Evolutionary conservation across 2,888 invertebrate species (phyloP), one percentile per base, ranked within the genome.

Genomic region (Steinernema scapterisci): DNA sequence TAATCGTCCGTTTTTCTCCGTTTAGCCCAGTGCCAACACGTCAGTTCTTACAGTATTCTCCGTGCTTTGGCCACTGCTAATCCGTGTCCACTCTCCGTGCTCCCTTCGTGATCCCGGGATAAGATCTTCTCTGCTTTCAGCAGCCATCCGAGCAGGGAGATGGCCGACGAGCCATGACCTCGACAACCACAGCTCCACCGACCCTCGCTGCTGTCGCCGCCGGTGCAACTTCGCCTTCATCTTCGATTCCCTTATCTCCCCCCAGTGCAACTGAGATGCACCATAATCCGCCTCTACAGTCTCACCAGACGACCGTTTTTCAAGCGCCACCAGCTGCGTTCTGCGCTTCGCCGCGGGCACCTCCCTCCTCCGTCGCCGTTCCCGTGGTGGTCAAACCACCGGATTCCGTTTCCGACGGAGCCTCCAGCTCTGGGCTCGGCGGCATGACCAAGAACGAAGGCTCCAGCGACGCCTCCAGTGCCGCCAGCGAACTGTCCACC

Each of bases 381-480:
- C 46, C 21, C 54, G 54, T 54, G 11, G 54, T 63, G 27, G 63
- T 31, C 63, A 63, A 63, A 63, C 63, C 63, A 31, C 63, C 63
- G 63, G 63, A 63, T 31, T 63, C 54, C 23, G 54, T 54, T 11
- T 82, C 81, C 45, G 80, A 80, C 75, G 81, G 81, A 52, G 81
- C 81, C 27, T 80, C 80, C 38, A 77, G 77, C 38, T 77, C 77
- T 21, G 80, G 80, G 16, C 74, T 79, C 38, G 80, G 80, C 43
- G 73, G 48, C 43, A 72, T 45, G 52, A 44, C 46, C 19, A 75
- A 75, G 76, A 43, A 77, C 71, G 75, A 72, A 51, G 63, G 63
- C 13, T 63, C 63, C 27, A 27, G 27, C 9, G 27, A 25, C 31
- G 23, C 63, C 63, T 25, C 25, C 63, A 63, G 63, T n/a, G 63